Evolutionary conservation across 2,888 invertebrate species (phyloP).

Genomic region (Mythimna impura): DNA sequence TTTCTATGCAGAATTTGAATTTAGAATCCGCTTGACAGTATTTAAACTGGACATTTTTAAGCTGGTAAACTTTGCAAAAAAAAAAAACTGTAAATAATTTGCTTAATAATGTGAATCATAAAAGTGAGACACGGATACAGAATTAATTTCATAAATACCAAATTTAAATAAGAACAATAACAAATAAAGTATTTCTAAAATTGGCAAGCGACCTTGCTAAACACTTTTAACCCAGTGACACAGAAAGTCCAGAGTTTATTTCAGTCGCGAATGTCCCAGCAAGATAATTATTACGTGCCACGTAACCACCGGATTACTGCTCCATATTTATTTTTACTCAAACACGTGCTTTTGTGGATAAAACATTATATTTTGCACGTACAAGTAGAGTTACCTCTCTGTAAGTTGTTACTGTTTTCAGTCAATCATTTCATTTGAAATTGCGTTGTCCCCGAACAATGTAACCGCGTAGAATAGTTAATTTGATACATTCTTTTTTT

Average conservation of each 20-base stretch:
- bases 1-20: no score
- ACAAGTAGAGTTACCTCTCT: neutral
- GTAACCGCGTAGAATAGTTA: neutral
- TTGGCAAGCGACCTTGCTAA: slow-evolving; percentile 69
- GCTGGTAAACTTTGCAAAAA: no score
- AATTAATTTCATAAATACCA: neutral
- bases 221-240: slow-evolving; percentile 72
- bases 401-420: no score
- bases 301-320: slow-evolving; percentile 48
- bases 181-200: slow-evolving; percentile 32
- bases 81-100: no score
- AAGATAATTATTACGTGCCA: slow-evolving; percentile 60
- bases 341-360: slow-evolving; percentile 39
- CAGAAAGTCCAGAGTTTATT: slow-evolving; percentile 70
- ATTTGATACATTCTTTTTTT: neutral
- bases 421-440: neutral
- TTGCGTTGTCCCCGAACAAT: neutral
- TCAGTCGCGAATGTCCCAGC: slow-evolving; percentile 61
- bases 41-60: no score
- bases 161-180: slow-evolving; percentile 13
- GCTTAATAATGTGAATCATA: neutral
- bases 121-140: neutral
- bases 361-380: slow-evolving; percentile 22
- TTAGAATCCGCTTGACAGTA: no score
- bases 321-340: slow-evolving; percentile 55